A percentile compares a stretch with the other conserved stretches of the same genome.
Conservation (phyloP, 2,113 vertebrate genomes). For the Bambusicola thoracicus region DNA sequence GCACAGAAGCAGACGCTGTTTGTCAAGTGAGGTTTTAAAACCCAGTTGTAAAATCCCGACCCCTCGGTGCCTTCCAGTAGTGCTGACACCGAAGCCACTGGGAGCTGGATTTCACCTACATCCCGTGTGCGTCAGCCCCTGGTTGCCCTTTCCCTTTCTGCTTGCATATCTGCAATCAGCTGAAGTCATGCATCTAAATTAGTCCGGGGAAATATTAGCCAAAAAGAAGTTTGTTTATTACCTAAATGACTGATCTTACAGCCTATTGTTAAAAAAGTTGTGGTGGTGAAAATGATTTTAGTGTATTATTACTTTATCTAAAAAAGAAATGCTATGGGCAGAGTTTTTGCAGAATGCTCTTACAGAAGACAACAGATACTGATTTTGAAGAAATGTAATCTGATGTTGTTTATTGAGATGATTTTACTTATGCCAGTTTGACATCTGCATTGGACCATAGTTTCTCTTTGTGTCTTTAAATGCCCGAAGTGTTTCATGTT, state of each 20-base stretch:
- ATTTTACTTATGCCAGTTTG: constrained; percentile 11
- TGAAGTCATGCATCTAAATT: constrained; percentile 39
- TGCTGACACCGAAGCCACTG: not conserved
- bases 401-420: not conserved
- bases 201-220: constrained; percentile 65
- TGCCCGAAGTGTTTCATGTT: not conserved
- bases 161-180: not conserved
- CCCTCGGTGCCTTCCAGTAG: not conserved
- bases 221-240: constrained; percentile 33
- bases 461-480: not conserved
- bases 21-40: not conserved
- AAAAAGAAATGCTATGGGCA: constrained; percentile 25
- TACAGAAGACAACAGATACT: not conserved
- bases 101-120: constrained; percentile 34
- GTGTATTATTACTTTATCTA: constrained; percentile 22
- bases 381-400: constrained; percentile 18
- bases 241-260: constrained; percentile 31
- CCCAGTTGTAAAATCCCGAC: not conserved
- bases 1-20: not conserved
- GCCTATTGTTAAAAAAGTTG: not conserved
- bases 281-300: not conserved
- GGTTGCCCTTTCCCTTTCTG: constrained; percentile 23
- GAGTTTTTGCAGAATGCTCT: not conserved
- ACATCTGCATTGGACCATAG: not conserved
- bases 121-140: not conserved